These are phyloP conservation scores for Nemoura dubitans DNA, from an alignment of 2,888 invertebrate species.

Conservation along the genomic window DNA sequence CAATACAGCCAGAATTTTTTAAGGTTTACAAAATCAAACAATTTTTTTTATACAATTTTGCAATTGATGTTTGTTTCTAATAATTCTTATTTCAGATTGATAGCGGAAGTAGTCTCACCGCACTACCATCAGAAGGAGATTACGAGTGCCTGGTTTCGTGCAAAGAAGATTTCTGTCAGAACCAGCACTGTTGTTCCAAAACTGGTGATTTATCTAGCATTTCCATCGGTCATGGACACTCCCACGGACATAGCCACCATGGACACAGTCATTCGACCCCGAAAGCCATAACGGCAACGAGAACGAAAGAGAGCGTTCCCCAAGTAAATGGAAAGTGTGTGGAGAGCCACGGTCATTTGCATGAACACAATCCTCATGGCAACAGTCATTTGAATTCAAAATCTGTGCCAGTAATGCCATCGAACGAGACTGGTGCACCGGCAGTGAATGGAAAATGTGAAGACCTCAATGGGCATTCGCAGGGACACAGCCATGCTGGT, in stretches of 20 bases:
- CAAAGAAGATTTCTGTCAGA: conserved; percentile 59
- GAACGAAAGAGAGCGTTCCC: neutral
- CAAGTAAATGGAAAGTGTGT: neutral
- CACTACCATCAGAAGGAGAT: conserved; percentile 55
- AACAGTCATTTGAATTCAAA: neutral
- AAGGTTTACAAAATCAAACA: conserved; percentile 44
- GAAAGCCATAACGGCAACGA: neutral
- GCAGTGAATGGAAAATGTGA: too few relatives aligned
- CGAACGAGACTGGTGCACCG: too few relatives aligned
- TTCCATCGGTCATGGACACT: conserved; percentile 30
- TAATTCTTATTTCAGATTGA: conserved; percentile 55
- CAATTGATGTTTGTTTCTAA: neutral
- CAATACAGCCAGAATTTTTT: conserved; percentile 86
- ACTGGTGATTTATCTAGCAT: neutral
- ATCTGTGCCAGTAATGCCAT: too few relatives aligned
- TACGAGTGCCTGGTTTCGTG: conserved; percentile 61
- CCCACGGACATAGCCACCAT: conserved; percentile 13
- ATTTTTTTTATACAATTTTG: too few relatives aligned
- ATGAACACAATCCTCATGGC: neutral
- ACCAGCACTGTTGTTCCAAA: conserved; percentile 59
- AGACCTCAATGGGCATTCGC: too few relatives aligned
- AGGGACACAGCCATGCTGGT: too few relatives aligned
- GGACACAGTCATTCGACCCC: conserved; percentile 7
- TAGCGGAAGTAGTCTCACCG: conserved; percentile 56
- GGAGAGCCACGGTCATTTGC: neutral